Evolutionary conservation across 2,888 invertebrate genomes (phyloP).

Genomic region (Neria commutata): DNA sequence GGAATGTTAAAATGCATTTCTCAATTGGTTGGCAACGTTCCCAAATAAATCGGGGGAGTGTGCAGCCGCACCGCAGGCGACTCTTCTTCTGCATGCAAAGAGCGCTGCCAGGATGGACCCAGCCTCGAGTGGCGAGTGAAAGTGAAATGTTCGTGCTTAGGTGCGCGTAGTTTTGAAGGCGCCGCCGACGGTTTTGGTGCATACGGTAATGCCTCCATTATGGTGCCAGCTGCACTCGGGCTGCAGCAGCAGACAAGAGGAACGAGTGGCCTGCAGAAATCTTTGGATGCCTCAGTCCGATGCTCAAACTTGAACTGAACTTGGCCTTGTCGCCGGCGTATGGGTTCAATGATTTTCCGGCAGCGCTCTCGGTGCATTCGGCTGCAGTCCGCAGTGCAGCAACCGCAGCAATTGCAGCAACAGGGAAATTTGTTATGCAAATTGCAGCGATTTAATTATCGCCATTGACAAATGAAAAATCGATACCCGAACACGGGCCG

Average conservation of each 20-base stretch:
- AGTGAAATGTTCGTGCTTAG: slow-evolving; percentile 41
- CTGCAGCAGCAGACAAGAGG: neutral
- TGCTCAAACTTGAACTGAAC: too few relatives aligned
- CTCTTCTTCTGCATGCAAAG: slow-evolving; percentile 57
- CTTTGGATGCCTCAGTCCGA: too few relatives aligned
- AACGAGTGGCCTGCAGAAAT: too few relatives aligned
- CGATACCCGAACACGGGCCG: slow-evolving; percentile 48
- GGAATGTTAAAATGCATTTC: slow-evolving; percentile 57
- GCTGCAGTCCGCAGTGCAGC: neutral
- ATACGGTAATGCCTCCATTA: neutral
- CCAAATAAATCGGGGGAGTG: slow-evolving; percentile 32
- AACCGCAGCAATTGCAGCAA: neutral
- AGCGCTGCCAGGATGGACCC: slow-evolving; percentile 39
- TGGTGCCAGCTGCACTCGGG: neutral
- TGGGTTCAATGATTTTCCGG: too few relatives aligned
- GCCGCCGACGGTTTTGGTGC: neutral
- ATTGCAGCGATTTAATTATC: slow-evolving; percentile 56
- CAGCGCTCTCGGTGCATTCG: neutral
- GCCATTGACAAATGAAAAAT: slow-evolving; percentile 57
- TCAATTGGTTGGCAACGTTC: slow-evolving; percentile 47
- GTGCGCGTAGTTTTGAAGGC: neutral
- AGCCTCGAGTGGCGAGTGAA: slow-evolving; percentile 47
- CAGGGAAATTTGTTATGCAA: slow-evolving; percentile 51
- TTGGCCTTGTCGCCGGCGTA: slow-evolving; percentile 1
- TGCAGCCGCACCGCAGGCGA: slow-evolving; percentile 16